phyloP scores from a whole-genome alignment of 2,113 vertebrate species.

The Istiophorus platypterus region DNA sequence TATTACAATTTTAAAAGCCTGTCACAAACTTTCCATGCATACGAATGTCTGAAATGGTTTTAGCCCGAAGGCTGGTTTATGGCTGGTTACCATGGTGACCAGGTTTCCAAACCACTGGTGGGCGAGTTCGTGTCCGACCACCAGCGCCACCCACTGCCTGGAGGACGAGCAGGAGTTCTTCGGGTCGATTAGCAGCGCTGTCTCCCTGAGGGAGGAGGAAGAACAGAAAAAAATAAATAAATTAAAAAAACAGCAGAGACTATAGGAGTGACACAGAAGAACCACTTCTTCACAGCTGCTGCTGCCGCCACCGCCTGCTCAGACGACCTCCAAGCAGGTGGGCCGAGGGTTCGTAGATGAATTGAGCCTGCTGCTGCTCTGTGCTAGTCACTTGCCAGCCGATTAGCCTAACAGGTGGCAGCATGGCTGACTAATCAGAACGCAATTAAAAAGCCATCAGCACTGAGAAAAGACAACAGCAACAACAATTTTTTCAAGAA shows the following conservation, averaged over 20 bases:
- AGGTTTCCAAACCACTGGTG: constrained; percentile 99
- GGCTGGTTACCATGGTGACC: constrained; percentile 95
- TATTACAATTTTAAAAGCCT: no score
- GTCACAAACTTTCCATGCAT: neutral
- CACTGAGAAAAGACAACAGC: neutral
- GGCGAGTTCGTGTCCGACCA: constrained; percentile 97
- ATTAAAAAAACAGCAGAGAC: no score
- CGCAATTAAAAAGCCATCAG: constrained; percentile 48
- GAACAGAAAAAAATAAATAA: no score
- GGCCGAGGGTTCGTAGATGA: neutral
- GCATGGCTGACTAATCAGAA: constrained; percentile 11
- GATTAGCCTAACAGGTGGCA: constrained; percentile 35
- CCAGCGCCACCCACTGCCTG: constrained; percentile 98
- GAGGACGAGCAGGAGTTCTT: constrained; percentile 98
- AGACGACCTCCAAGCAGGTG: neutral
- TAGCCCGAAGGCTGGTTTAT: neutral
- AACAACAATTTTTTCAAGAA: neutral
- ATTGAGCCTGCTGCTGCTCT: neutral
- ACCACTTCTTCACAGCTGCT: neutral
- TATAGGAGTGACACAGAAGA: constrained; percentile 21
- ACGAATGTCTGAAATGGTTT: neutral
- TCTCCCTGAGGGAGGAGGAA: constrained; percentile 97
- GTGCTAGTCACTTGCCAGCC: constrained; percentile 6
- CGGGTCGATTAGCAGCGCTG: constrained; percentile 96
- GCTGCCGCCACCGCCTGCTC: neutral